phyloP scores from a whole-genome alignment of 2,797 vertebrate genomes.

The Tapera naevia region DNA sequence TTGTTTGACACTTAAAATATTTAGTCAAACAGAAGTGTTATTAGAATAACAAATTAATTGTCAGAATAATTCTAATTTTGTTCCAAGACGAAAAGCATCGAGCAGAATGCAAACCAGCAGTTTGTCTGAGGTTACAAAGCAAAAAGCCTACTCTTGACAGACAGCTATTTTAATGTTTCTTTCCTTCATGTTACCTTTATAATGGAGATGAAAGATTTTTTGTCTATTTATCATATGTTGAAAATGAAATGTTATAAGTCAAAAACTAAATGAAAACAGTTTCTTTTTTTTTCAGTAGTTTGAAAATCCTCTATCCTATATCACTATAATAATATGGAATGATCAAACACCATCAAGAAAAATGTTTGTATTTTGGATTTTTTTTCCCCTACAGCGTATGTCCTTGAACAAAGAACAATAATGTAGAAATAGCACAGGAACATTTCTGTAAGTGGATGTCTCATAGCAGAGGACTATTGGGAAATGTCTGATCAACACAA shows the following conservation, averaged over 20 bases:
- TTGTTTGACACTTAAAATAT: background rate
- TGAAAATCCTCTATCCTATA: background rate
- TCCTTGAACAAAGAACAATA: conserved; percentile 40
- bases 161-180: background rate
- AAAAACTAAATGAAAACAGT: background rate
- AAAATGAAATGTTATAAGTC: background rate
- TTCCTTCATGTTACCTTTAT: background rate
- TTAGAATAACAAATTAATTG: background rate
- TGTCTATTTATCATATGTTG: background rate
- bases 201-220: background rate
- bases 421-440: conserved; percentile 26
- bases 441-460: background rate
- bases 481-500: conserved; percentile 15
- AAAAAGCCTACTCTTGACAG: background rate
- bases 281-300: background rate
- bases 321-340: background rate
- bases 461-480: background rate
- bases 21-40: background rate
- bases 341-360: background rate
- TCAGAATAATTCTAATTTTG: background rate
- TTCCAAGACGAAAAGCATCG: background rate
- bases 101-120: background rate
- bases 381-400: background rate
- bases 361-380: background rate
- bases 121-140: background rate